Evolutionary conservation across 2,888 invertebrate species (phyloP), one percentile per base, ranked within the genome.

Genomic region (Cabera pusaria): DNA sequence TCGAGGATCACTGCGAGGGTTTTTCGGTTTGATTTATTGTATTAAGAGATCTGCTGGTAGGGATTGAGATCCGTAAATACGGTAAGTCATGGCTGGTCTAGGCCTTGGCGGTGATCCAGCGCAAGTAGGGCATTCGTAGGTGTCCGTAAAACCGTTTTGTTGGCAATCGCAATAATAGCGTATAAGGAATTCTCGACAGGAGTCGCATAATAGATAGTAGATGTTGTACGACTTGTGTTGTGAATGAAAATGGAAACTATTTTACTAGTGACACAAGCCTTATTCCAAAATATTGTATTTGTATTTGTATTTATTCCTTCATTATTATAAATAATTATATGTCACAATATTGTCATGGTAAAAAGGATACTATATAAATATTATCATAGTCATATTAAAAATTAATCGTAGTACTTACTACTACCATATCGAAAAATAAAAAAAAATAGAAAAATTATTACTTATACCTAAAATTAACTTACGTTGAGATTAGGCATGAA

Each of bases 161-260:
- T 86, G 82, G 85, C 86, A 81, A 72, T 65, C 69, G 53, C 79
- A 73, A 67, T 76, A 77, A 77, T 72, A 74, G 73, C 67, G 64
- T 71, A 66, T 76, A 65, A 64, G 63, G 70, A 69, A 73, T 77
- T 74, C 66, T 55, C 56, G 52, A 54, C 53, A 41, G 28, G n/a
- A 31, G 31, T 23, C 34, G 38, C 44, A 53, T 53, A 35, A 33
- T 28, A 29, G 40, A 16, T 18, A 38, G 6, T 12, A 9, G 10
- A 6, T 27, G n/a, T n/a, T n/a, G n/a, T n/a, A 25, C 24, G 14
- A 9, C 9, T 28, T 12, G 7, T 19, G 27, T 28, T 12, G 7
- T 19, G 27, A 29, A 29, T 16, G 8, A 21, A 21, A 9, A 29
- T 14, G 4, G 14, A 3, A 14, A 14, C 14, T 14, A 14, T n/a